Percentiles rank a stretch among this genome's conserved stretches.
Evolutionary conservation across 2,888 invertebrate genomes (phyloP).

Genomic region (Malachius bipustulatus): DNA sequence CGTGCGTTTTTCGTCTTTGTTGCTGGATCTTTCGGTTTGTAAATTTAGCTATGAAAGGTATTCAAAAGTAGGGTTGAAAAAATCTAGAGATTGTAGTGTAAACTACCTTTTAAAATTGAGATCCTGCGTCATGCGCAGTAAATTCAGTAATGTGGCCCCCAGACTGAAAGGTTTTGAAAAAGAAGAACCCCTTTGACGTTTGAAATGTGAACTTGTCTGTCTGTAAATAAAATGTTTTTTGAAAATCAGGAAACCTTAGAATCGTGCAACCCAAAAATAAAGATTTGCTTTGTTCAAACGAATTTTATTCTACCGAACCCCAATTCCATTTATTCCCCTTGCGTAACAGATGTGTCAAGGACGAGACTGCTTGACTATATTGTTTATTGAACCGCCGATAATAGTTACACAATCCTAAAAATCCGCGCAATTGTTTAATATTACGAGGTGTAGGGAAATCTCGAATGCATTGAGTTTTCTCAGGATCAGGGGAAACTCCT

Average conservation of each 20-base stretch:
- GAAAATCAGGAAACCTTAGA: conserved; percentile 9
- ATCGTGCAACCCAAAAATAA: conserved; percentile 7
- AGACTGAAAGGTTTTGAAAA: too few relatives aligned
- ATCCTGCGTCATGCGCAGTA: too few relatives aligned
- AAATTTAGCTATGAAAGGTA: too few relatives aligned
- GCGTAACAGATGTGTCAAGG: conserved; percentile 8
- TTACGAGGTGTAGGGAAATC: background rate
- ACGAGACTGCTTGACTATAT: background rate
- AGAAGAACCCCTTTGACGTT: too few relatives aligned
- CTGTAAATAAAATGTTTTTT: conserved; percentile 9
- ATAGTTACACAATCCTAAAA: background rate
- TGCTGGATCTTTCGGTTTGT: too few relatives aligned
- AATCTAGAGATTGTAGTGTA: too few relatives aligned
- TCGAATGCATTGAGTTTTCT: background rate
- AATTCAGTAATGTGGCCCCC: too few relatives aligned
- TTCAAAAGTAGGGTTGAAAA: too few relatives aligned
- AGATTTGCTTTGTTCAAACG: conserved; percentile 7
- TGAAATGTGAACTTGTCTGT: too few relatives aligned
- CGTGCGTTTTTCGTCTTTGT: too few relatives aligned
- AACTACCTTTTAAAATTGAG: too few relatives aligned
- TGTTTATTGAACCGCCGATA: conserved; percentile 2
- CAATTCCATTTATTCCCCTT: conserved; percentile 8
- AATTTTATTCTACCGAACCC: conserved; percentile 6
- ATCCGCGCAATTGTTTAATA: background rate
- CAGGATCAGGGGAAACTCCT: background rate